phyloP scores from a whole-genome alignment of 2,113 vertebrate species.

The Bos javanicus region DNA sequence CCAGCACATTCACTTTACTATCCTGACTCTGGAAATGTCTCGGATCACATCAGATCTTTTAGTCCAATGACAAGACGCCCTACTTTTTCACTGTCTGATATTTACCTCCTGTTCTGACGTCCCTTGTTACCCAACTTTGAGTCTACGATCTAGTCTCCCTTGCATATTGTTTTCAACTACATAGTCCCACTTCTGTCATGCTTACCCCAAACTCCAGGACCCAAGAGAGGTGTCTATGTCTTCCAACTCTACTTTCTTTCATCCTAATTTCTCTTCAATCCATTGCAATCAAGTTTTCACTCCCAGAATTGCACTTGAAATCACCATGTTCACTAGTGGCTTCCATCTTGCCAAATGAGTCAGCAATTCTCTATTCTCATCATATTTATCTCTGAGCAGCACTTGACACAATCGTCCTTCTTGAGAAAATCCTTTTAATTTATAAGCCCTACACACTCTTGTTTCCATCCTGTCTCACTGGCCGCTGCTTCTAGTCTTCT shows the following conservation, averaged over 20 bases:
- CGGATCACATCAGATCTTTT: neutral
- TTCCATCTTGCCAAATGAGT: neutral
- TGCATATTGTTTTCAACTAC: neutral
- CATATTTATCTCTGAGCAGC: neutral
- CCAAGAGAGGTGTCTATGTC: neutral
- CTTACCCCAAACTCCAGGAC: neutral
- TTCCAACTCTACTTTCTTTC: neutral
- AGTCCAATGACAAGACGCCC: neutral
- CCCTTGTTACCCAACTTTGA: neutral
- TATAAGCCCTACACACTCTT: neutral
- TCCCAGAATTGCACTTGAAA: neutral
- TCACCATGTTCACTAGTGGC: neutral
- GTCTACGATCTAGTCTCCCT: neutral
- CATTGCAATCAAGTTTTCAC: neutral
- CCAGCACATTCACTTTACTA: neutral
- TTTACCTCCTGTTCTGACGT: neutral
- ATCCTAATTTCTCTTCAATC: neutral
- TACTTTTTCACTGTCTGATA: neutral
- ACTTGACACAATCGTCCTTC: neutral
- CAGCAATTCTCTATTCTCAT: neutral
- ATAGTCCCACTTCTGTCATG: neutral
- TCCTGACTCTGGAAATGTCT: neutral
- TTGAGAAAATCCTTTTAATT: neutral
- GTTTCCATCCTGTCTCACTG: neutral
- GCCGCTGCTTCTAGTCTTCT: neutral